phyloP scores from a whole-genome alignment of 2,113 vertebrate species.

The Aldabrachelys gigantea region DNA sequence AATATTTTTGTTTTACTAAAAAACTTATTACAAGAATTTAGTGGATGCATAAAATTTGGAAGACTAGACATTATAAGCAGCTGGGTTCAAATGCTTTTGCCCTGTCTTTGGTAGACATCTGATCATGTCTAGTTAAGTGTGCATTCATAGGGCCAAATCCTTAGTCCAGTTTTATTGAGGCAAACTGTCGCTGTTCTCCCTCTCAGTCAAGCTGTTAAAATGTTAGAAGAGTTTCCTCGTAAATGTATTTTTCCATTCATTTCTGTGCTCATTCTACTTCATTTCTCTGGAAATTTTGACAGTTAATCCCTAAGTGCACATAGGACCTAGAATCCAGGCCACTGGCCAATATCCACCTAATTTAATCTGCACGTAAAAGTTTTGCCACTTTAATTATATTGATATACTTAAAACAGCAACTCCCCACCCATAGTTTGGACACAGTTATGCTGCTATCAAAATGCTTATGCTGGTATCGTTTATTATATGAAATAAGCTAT shows the following conservation, averaged over 20 bases:
- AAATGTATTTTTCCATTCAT: not conserved
- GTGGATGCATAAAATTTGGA: not conserved
- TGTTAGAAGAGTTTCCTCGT: too few relatives aligned
- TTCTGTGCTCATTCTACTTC: not conserved
- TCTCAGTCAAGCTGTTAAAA: not conserved
- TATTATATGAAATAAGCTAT: not conserved
- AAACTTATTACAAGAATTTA: not conserved
- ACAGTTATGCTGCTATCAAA: not conserved
- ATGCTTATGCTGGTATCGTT: not conserved
- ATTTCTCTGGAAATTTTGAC: not conserved
- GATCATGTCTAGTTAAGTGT: not conserved
- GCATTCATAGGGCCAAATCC: not conserved
- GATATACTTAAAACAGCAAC: not conserved
- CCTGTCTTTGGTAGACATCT: accelerated
- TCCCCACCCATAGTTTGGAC: not conserved
- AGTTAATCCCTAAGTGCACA: not conserved
- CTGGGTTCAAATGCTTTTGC: not conserved
- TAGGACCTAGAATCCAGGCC: not conserved
- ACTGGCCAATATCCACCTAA: not conserved
- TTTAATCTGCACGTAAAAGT: not conserved
- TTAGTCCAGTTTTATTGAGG: not conserved
- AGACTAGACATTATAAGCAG: not conserved
- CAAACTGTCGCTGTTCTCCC: accelerated
- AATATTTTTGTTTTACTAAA: not conserved
- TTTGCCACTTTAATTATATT: not conserved